These are phyloP conservation scores for Eclectus roratus DNA, from an alignment of 2,113 vertebrate species.

Conservation along the genomic window DNA sequence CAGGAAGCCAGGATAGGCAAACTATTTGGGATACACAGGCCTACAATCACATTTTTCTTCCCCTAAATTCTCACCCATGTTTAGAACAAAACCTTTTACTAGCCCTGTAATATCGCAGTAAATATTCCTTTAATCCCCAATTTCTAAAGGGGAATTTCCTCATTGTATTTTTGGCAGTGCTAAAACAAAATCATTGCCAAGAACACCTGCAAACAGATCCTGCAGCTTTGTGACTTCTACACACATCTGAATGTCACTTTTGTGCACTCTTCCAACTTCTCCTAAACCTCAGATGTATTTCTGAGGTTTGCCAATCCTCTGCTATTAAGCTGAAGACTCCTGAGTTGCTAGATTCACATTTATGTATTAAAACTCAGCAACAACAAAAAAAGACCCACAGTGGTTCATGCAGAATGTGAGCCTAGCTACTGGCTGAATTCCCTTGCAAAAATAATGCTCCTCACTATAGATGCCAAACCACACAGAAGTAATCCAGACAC, in stretches of 20 bases:
- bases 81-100: fast-evolving
- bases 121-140: not conserved
- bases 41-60: not conserved
- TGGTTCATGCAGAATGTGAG: not conserved
- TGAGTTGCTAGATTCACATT: not conserved
- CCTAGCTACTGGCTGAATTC: not conserved
- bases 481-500: not conserved
- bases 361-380: not conserved
- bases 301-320: not conserved
- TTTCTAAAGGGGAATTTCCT: not conserved
- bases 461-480: not conserved
- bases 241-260: not conserved
- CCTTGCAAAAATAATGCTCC: not conserved
- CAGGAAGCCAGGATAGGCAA: not conserved
- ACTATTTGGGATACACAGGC: not conserved
- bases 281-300: not conserved
- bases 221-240: not conserved
- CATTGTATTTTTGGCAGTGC: not conserved
- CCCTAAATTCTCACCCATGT: not conserved
- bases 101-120: not conserved
- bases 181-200: not conserved
- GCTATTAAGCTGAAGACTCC: not conserved
- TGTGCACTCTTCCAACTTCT: not conserved
- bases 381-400: not conserved
- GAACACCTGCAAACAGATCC: not conserved